Conservation (phyloP, 2,113 vertebrate species). For the Dasyurus viverrinus region DNA sequence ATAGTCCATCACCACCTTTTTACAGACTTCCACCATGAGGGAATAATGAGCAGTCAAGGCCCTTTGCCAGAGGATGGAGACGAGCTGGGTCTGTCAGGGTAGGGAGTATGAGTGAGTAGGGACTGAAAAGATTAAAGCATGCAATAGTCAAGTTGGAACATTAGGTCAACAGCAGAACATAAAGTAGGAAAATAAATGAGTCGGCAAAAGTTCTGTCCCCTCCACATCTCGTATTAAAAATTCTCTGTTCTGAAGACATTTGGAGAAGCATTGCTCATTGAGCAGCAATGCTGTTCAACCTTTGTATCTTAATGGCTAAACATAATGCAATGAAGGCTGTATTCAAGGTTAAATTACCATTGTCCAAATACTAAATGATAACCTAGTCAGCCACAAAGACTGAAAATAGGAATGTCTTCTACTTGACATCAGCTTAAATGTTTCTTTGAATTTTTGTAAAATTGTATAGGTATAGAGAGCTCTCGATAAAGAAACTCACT, state of each 20-base stretch:
- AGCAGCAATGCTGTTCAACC: background rate
- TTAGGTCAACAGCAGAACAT: background rate
- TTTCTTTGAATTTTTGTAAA: background rate
- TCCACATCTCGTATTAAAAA: background rate
- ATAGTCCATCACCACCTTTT: background rate
- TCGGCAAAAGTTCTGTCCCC: background rate
- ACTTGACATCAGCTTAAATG: background rate
- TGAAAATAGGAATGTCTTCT: background rate
- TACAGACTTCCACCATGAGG: background rate
- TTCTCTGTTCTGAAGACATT: background rate
- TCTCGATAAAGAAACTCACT: background rate
- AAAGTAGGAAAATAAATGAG: background rate
- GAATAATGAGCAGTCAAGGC: background rate
- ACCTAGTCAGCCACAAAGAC: background rate
- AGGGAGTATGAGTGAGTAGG: background rate
- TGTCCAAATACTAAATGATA: background rate
- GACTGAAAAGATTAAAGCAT: background rate
- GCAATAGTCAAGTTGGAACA: background rate
- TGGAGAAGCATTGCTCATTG: background rate
- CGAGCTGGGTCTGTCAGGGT: background rate
- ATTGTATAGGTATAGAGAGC: background rate
- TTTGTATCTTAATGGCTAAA: background rate
- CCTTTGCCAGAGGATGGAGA: background rate
- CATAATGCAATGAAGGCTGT: background rate
- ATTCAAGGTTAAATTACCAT: background rate